These are phyloP conservation scores for Diabrotica virgifera DNA, from an alignment of 1,140 invertebrate species.

Conservation along the genomic window DNA sequence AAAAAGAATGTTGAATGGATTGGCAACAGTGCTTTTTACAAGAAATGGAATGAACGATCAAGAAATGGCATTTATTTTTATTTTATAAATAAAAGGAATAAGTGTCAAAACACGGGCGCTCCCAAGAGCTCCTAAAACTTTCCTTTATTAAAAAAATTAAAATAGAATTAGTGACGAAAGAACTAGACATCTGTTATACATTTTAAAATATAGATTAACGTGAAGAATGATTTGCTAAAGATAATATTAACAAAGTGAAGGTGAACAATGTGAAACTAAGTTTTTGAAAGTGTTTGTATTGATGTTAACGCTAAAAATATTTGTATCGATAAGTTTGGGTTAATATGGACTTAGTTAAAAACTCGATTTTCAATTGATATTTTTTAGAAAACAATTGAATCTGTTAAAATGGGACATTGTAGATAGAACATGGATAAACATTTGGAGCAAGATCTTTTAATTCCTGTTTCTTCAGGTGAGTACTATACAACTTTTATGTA, in stretches of 20 bases:
- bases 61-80: background rate
- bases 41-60: background rate
- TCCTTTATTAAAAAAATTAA: too few species aligned
- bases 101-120: conserved; percentile 18
- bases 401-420: background rate
- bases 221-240: too few species aligned
- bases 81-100: conserved; percentile 6
- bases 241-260: too few species aligned
- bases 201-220: too few species aligned
- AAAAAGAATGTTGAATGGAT: conserved; percentile 4
- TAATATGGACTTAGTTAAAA: background rate
- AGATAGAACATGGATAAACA: conserved; percentile 31
- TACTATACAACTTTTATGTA: background rate
- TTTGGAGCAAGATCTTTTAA: conserved; percentile 32
- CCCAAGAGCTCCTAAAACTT: background rate
- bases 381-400: background rate
- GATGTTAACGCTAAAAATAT: background rate
- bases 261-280: background rate
- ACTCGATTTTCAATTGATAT: background rate
- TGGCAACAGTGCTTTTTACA: background rate
- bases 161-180: background rate
- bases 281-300: background rate
- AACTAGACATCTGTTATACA: background rate
- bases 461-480: conserved; percentile 39
- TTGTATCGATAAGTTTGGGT: background rate